A percentile compares a stretch with the other conserved stretches of the same genome.
Conservation (phyloP, 64 coral and sea anemone genomes). For the Anthopleura sola region DNA sequence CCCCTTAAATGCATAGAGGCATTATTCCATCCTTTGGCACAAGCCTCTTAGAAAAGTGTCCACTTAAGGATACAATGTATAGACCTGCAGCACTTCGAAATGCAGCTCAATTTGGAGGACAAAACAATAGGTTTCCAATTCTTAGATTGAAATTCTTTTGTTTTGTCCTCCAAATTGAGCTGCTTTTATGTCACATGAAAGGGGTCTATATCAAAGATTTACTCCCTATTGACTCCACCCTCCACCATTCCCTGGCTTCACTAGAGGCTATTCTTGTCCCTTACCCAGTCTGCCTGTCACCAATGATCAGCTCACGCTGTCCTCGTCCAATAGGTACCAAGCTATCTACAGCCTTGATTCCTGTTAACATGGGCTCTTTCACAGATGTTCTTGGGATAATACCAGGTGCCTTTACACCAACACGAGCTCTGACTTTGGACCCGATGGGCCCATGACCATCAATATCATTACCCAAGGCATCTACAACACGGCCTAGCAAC, state of each 20-base stretch:
- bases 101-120: too few species aligned
- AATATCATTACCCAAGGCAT: constrained; percentile 97
- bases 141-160: too few species aligned
- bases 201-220: too few species aligned
- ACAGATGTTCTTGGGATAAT: constrained; percentile 99
- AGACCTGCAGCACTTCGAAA: too few species aligned
- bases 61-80: too few species aligned
- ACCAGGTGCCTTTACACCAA: constrained; percentile 95
- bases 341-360: constrained; percentile 98
- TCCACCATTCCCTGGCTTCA: background rate
- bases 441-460: constrained; percentile 84
- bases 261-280: background rate
- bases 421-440: constrained; percentile 53
- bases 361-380: constrained; percentile 99
- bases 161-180: too few species aligned
- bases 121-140: too few species aligned
- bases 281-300: constrained; percentile 98
- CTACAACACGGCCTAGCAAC: constrained; percentile 90
- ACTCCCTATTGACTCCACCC: too few species aligned
- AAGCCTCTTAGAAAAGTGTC: too few species aligned
- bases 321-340: constrained; percentile 99
- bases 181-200: too few species aligned
- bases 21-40: too few species aligned
- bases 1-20: too few species aligned
- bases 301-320: constrained; percentile 97